Conservation (phyloP, 2,888 invertebrate genomes). For the Camponotus fellah region DNA sequence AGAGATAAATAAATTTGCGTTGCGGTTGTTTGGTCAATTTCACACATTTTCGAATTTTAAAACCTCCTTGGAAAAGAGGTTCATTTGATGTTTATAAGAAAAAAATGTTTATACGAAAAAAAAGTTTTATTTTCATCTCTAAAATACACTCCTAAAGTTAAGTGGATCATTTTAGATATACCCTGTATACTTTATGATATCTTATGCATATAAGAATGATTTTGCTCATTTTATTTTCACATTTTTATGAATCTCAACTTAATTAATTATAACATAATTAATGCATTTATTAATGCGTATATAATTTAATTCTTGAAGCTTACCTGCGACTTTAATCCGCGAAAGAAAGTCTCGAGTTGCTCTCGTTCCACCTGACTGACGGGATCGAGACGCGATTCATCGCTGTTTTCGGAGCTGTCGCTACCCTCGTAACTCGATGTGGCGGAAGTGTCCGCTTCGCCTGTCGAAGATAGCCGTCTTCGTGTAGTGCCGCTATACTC, state of each 20-base stretch:
- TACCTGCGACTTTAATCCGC: conserved; percentile 92
- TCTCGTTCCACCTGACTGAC: conserved; percentile 89
- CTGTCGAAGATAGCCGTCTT: conserved; percentile 88
- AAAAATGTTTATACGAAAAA: too few species aligned
- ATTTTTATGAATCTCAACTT: background rate
- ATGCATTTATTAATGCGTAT: background rate
- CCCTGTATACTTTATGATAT: background rate
- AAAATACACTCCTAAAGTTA: too few species aligned
- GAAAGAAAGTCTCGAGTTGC: conserved; percentile 91
- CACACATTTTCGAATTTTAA: too few species aligned
- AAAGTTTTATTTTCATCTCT: too few species aligned
- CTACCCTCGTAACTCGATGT: conserved; percentile 88
- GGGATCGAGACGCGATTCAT: conserved; percentile 86
- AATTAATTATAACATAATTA: background rate
- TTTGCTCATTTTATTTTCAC: background rate
- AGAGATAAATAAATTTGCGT: too few species aligned
- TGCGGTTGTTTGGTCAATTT: too few species aligned
- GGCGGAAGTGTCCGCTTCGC: conserved; percentile 87
- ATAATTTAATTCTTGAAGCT: conserved; percentile 27
- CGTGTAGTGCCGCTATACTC: conserved; percentile 83
- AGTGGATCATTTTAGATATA: too few species aligned
- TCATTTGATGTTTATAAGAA: too few species aligned
- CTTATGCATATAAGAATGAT: background rate
- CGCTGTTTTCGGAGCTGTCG: conserved; percentile 87
- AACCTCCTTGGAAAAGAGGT: too few species aligned